These are phyloP conservation scores for Sebastes schlegelii DNA, from an alignment of 2,113 vertebrate genomes.

Conservation along the genomic window DNA sequence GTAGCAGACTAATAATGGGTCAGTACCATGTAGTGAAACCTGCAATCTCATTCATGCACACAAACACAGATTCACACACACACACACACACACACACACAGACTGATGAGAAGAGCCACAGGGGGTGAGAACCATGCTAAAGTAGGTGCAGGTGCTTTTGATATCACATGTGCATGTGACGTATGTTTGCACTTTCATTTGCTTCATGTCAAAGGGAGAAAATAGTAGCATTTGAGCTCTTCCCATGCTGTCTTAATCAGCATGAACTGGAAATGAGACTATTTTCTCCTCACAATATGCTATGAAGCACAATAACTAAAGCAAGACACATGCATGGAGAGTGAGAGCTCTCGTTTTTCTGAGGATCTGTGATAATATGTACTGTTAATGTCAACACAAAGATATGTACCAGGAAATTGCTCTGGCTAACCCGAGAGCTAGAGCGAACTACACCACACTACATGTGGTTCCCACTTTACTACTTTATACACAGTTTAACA, in stretches of 20 bases:
- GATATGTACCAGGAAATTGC: no score
- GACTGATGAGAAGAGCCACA: not conserved
- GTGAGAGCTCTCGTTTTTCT: no score
- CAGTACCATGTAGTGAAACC: not conserved
- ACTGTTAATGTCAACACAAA: no score
- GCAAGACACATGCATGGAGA: no score
- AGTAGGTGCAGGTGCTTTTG: not conserved
- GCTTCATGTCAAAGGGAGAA: not conserved
- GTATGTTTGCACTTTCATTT: constrained; percentile 5
- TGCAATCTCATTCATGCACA: not conserved
- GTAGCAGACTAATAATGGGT: not conserved
- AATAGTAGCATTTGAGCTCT: constrained; percentile 1
- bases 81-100: not conserved
- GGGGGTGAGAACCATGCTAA: not conserved
- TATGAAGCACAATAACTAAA: no score
- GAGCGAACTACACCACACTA: no score
- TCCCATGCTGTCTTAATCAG: not conserved
- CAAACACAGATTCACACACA: not conserved
- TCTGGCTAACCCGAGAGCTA: no score
- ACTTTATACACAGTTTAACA: no score
- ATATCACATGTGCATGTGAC: not conserved
- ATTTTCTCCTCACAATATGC: not conserved
- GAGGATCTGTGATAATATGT: no score
- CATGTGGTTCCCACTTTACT: no score
- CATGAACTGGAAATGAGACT: not conserved